A percentile compares a stretch with the other conserved stretches of the same genome.
Conservation (phyloP, 2,888 invertebrate species). For the Apoderus coryli region DNA sequence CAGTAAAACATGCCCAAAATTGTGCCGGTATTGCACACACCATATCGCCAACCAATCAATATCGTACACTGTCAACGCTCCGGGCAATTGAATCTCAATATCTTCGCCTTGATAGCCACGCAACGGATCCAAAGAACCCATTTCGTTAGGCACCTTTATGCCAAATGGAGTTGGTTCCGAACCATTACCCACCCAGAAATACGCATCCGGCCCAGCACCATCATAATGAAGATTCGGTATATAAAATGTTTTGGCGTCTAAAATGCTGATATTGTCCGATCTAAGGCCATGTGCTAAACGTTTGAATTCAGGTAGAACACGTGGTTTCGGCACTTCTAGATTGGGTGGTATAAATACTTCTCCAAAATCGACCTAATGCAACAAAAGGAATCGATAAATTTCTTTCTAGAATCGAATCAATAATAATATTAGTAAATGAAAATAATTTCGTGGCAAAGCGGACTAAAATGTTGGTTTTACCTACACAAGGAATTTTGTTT, state of each 20-base stretch:
- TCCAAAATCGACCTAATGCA: constrained; percentile 82
- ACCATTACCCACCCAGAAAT: constrained; percentile 90
- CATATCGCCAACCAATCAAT: constrained; percentile 86
- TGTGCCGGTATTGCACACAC: constrained; percentile 81
- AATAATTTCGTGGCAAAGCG: no score
- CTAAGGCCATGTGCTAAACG: constrained; percentile 76
- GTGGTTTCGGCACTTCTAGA: constrained; percentile 64
- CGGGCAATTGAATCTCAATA: constrained; percentile 79
- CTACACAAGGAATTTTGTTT: no score
- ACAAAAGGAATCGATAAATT: no score
- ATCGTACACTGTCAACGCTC: constrained; percentile 72
- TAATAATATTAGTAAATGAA: no score
- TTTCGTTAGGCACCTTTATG: constrained; percentile 77
- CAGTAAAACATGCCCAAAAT: constrained; percentile 80
- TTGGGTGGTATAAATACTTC: constrained; percentile 66
- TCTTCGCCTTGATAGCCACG: constrained; percentile 83
- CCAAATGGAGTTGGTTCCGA: constrained; percentile 67
- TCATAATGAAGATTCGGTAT: constrained; percentile 88
- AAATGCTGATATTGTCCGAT: constrained; percentile 80
- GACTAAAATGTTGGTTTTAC: no score
- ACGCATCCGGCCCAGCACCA: constrained; percentile 82
- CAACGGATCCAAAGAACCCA: constrained; percentile 66
- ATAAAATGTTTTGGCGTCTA: constrained; percentile 83
- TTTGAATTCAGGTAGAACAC: constrained; percentile 74
- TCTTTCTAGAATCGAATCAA: no score